Evolutionary conservation across 2,113 vertebrate genomes (phyloP).

Genomic region (Eurypyga helias): DNA sequence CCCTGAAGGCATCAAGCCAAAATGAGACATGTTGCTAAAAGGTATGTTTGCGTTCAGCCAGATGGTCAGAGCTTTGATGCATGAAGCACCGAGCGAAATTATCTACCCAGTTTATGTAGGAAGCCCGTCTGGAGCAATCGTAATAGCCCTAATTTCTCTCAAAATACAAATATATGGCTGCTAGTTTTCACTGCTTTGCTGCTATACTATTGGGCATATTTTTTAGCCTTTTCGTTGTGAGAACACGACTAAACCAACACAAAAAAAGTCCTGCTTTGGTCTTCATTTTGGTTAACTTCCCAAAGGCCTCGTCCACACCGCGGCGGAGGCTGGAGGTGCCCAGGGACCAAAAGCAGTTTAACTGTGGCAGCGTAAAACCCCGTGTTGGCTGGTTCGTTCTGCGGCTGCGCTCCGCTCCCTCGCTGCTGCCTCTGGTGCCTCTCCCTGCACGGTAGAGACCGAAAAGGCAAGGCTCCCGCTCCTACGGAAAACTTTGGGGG

Average conservation of each 20-base stretch:
- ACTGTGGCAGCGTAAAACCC: not conserved
- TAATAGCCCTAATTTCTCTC: slow-evolving; percentile 19
- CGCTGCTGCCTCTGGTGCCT: not conserved
- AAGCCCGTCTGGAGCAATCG: not conserved
- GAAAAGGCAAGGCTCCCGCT: not conserved
- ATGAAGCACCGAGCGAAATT: slow-evolving; percentile 40
- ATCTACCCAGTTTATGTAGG: slow-evolving; percentile 4
- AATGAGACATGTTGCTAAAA: slow-evolving; percentile 14
- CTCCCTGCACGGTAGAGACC: not conserved
- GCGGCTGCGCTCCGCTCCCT: accelerated
- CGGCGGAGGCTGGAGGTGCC: not conserved
- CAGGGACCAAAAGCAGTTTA: not conserved
- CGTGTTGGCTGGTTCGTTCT: not conserved
- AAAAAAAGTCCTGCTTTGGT: not conserved
- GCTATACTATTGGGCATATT: not conserved
- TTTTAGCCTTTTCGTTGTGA: not conserved
- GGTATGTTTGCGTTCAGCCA: slow-evolving; percentile 18
- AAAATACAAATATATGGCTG: not conserved
- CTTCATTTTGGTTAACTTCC: not conserved
- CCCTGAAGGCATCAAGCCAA: not conserved
- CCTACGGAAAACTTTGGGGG: not conserved
- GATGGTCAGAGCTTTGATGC: slow-evolving; percentile 40
- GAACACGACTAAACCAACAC: not conserved
- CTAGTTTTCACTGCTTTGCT: not conserved
- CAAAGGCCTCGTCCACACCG: not conserved